Evolutionary conservation across 2,888 invertebrate species (phyloP), one percentile per base, ranked within the genome.

Genomic region (Lobophora halterata): DNA sequence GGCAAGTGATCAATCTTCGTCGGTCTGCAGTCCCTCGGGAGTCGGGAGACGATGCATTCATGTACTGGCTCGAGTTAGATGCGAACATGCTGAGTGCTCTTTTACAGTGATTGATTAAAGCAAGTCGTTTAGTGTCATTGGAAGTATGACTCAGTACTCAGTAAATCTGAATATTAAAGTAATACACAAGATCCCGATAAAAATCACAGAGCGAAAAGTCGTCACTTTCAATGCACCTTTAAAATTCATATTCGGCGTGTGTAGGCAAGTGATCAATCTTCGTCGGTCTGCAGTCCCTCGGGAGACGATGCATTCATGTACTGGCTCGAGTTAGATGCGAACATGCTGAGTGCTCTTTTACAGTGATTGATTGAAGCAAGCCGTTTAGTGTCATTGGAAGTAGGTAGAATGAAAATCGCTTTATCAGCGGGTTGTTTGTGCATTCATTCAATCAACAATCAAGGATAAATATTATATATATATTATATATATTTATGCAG

Each of bases 251-350:
- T 38, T 33, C 30, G 29, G 43, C 37, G 8, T 33, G 39, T 26
- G 37, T 33, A 30, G 19, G 32, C 39, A 25, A 26, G 21, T 38
- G 42, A 52, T 52, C 52, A 52, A 52, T 52, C 52, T 52, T 40
- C 44, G 36, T 30, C 42, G 27, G 43, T 33, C 43, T 46, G 44
- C 39, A 18, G 31, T 36, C 31, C 11, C 16, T 24, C 24, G 35
- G 25, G 48, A 39, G 31, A 42, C 40, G 50, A 46, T 48, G 52
- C 52, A 53, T 53, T 50, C 50, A 53, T 53, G 50, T 48, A 53
- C n/a, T n/a, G n/a, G n/a, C n/a, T n/a, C 46, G 50, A 50, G 46
- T 50, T 48, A 48, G 42, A 44, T 44, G 41, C 19, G 44, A 53
- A 43, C 47, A 44, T 17, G 37, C 39, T 34, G 52, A 49, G 35